These are phyloP conservation scores for Xiphorhynchus erythropygius DNA, from an alignment of 2,797 vertebrate genomes.

Conservation along the genomic window DNA sequence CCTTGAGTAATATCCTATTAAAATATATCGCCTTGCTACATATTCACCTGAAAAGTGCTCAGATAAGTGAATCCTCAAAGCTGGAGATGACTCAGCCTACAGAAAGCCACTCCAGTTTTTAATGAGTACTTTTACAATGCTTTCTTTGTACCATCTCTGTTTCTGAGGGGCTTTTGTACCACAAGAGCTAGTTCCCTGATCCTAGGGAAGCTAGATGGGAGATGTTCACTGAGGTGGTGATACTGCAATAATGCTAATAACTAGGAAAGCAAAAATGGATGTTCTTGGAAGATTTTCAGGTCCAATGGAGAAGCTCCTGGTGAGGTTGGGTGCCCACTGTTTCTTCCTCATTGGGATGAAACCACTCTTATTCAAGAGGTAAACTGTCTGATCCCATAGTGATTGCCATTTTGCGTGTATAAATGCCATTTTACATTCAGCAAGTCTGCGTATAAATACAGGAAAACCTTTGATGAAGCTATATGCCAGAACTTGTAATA, in stretches of 20 bases:
- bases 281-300: neutral
- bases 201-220: neutral
- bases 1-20: neutral
- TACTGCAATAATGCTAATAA: neutral
- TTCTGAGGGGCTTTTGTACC: neutral
- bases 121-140: neutral
- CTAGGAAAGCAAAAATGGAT: neutral
- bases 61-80: neutral
- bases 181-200: neutral
- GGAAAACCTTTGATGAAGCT: neutral
- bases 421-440: neutral
- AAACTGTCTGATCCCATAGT: neutral
- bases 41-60: neutral
- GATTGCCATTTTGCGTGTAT: neutral
- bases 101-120: neutral
- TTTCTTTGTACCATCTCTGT: neutral
- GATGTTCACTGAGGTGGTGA: neutral
- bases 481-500: neutral
- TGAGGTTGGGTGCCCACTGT: neutral
- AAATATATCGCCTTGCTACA: neutral
- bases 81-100: rapidly evolving
- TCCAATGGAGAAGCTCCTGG: neutral
- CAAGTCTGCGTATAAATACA: neutral
- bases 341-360: neutral
- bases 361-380: neutral